These are phyloP conservation scores for Synanthedon tipuliformis DNA, from an alignment of 2,888 invertebrate species.

Conservation along the genomic window DNA sequence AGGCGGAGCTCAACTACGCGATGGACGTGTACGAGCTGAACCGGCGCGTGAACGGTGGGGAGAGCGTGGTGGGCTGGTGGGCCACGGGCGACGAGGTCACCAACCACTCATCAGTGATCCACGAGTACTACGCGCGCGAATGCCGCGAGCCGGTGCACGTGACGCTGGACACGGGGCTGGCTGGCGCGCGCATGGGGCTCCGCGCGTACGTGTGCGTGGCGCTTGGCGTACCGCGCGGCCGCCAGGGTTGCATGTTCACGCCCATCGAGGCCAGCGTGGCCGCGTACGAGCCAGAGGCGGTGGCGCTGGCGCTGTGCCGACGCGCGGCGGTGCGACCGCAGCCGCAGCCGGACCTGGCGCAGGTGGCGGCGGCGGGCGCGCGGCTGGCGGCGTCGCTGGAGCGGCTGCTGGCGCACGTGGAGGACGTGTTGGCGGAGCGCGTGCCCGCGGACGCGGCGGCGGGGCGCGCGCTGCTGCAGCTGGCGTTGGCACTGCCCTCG, in stretches of 20 bases:
- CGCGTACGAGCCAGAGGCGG: slow-evolving; percentile 92
- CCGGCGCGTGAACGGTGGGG: slow-evolving; percentile 90
- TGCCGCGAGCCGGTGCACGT: slow-evolving; percentile 95
- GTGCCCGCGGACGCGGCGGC: slow-evolving; percentile 85
- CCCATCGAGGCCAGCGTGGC: slow-evolving; percentile 90
- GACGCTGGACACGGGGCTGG: slow-evolving; percentile 93
- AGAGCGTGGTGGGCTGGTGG: slow-evolving; percentile 98
- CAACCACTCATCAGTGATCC: slow-evolving; percentile 96
- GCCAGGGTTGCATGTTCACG: slow-evolving; percentile 96
- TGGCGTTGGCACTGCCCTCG: slow-evolving; percentile 92
- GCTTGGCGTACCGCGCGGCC: slow-evolving; percentile 93
- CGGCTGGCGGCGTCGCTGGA: slow-evolving; percentile 83
- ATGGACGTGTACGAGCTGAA: slow-evolving; percentile 95
- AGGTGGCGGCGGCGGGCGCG: slow-evolving; percentile 86
- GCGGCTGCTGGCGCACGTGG: slow-evolving; percentile 84
- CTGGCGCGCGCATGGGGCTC: slow-evolving; percentile 90
- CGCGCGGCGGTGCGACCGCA: slow-evolving; percentile 66
- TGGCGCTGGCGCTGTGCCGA: slow-evolving; percentile 81
- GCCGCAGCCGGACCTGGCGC: slow-evolving; percentile 77
- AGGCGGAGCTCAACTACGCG: slow-evolving; percentile 96
- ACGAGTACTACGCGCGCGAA: slow-evolving; percentile 96
- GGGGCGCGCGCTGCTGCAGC: slow-evolving; percentile 89
- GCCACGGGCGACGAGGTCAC: slow-evolving; percentile 98
- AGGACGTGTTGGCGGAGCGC: slow-evolving; percentile 88
- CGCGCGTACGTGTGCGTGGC: slow-evolving; percentile 94